Conservation (phyloP, 2,113 vertebrate genomes). For the Grantiella picta region DNA sequence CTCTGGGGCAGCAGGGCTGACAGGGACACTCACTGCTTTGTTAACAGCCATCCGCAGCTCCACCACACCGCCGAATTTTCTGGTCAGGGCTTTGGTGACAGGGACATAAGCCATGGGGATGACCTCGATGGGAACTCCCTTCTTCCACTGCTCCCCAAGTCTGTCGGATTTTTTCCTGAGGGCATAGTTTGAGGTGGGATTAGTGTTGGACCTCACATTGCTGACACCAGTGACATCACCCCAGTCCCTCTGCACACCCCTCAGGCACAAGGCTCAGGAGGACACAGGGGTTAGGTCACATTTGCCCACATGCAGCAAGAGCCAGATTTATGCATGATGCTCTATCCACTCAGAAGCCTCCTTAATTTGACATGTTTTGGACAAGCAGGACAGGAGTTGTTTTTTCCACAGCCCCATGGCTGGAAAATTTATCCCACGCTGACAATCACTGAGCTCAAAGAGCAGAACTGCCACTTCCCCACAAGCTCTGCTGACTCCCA, state of each 20-base stretch:
- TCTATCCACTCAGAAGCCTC: not conserved
- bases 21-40: conserved; percentile 85
- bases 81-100: conserved; percentile 79
- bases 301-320: not conserved
- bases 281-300: not conserved
- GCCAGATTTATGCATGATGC: not conserved
- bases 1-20: not conserved
- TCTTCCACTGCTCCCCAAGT: conserved; percentile 95
- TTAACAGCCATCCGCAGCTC: conserved; percentile 91
- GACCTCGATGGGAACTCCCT: conserved; percentile 92
- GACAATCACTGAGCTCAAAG: not conserved
- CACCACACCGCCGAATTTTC: conserved; percentile 81
- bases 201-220: not conserved
- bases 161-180: conserved; percentile 88
- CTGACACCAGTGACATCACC: not conserved
- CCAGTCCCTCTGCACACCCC: not conserved
- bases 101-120: conserved; percentile 96
- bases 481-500: not conserved
- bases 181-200: not conserved
- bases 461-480: not conserved
- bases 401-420: not conserved
- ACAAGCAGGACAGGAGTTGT: not conserved
- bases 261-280: not conserved
- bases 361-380: not conserved
- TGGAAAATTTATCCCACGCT: not conserved